Conservation (phyloP, 1,140 invertebrate genomes). For the Drosophila leontia region DNA sequence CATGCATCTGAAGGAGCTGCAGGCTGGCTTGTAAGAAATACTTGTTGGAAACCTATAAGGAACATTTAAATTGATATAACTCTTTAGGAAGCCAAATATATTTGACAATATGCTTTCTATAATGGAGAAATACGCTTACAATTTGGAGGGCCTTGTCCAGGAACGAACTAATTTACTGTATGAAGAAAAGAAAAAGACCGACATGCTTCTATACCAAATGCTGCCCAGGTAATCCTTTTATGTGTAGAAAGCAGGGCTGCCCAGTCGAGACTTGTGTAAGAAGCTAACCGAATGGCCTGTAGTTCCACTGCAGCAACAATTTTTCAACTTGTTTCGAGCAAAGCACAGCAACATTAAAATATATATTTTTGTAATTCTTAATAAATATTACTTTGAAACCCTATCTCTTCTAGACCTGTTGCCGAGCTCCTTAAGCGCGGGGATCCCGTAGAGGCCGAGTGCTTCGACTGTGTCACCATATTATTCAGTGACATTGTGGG, state of each 20-base stretch:
- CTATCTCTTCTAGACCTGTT: constrained; percentile 89
- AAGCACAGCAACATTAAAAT: too few species aligned
- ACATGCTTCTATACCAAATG: constrained; percentile 95
- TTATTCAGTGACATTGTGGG: constrained; percentile 97
- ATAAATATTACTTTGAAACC: too few species aligned
- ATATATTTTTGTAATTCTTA: too few species aligned
- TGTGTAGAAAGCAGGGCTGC: not conserved
- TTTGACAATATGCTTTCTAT: constrained; percentile 98
- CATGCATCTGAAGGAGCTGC: constrained; percentile 91
- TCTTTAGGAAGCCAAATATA: constrained; percentile 93
- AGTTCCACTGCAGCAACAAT: too few species aligned
- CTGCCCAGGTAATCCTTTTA: constrained; percentile 89
- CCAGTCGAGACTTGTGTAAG: not conserved
- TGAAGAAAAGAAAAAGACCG: constrained; percentile 97
- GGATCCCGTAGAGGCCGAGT: constrained; percentile 93
- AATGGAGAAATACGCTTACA: constrained; percentile 97
- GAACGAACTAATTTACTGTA: constrained; percentile 95
- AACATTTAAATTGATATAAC: not conserved
- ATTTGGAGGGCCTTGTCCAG: constrained; percentile 95
- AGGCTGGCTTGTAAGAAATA: constrained; percentile 89
- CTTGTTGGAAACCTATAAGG: too few species aligned
- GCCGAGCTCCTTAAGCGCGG: constrained; percentile 95
- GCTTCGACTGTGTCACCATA: constrained; percentile 95
- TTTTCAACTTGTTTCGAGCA: too few species aligned
- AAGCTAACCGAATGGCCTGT: too few species aligned